Base-by-base conservation (phyloP, 2,797 vertebrate species). In the Sternarchorhynchus goeldii region DNA sequence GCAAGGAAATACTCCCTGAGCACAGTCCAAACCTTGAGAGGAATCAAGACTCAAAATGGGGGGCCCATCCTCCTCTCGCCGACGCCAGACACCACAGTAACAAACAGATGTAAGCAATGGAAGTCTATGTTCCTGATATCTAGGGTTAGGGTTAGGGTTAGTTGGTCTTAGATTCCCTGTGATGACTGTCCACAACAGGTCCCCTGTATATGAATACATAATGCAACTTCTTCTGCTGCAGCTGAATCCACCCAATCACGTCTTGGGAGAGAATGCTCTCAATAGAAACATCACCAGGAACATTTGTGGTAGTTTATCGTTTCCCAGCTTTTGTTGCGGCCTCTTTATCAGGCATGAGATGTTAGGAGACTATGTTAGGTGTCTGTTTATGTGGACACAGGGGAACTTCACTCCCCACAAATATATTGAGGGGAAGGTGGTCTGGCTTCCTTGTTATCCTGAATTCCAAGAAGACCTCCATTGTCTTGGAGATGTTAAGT, bases 141-240 rank as follows among this genome's bases (percentile, higher is more conserved):
- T 25, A 25, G 25, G 25, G 25, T 25, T 25, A 25, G 25, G 25
- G 25, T 25, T 39, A 5, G 36, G 36, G 36, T 4, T 39, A 39
- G 36, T 39, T 7, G 36, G 7, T 39, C 7, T 39, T 65, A 41
- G 66, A 68, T 77, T 80, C 71, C 71, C 65, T 75, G 17, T 45
- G 83, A 56, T 77, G 68, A 31, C 3, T 29, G 78, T 78, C 53
- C n/a, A 59, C 41, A 60, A 29, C 31, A 3, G 77, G 64, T 64
- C 71, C 31, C 7, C 50, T 76, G 29, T 71, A 56, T 67, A 68
- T 39, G 20, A 62, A 76, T 69, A 81, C 25, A 25, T 25, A 25
- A 25, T 25, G 41, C 6, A 6, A 6, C 41, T 50, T 50, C 14
- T 14, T 50, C 6, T 3, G 20, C 55, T 57, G 55, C 55, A 57